These are phyloP conservation scores for Penaeus monodon DNA, from an alignment of 2,888 invertebrate species.

Conservation along the genomic window DNA sequence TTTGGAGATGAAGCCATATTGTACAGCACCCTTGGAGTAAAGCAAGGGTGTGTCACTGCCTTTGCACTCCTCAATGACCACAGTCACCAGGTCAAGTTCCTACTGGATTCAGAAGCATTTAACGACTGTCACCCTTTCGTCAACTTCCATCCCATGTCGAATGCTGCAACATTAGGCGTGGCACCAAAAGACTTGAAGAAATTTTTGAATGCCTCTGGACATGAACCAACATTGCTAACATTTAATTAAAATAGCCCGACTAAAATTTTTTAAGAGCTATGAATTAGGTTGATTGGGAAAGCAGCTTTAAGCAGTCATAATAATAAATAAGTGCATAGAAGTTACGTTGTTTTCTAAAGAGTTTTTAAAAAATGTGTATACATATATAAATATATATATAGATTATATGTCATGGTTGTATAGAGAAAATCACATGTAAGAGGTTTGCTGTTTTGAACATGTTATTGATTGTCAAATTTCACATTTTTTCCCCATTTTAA, in stretches of 20 bases:
- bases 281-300: not conserved
- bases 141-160: slow-evolving; percentile 69
- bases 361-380: too few species aligned
- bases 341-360: too few species aligned
- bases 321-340: too few species aligned
- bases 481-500: too few species aligned
- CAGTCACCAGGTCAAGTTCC: slow-evolving; percentile 67
- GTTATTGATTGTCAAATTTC: too few species aligned
- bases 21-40: slow-evolving; percentile 68
- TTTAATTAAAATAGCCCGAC: not conserved
- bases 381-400: too few species aligned
- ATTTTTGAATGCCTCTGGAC: slow-evolving; percentile 67
- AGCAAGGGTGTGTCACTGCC: slow-evolving; percentile 69
- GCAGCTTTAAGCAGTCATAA: too few species aligned
- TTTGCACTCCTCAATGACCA: slow-evolving; percentile 69
- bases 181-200: slow-evolving; percentile 66
- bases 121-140: slow-evolving; percentile 66
- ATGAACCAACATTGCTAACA: slow-evolving; percentile 55
- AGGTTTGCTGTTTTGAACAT: too few species aligned
- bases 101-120: slow-evolving; percentile 66
- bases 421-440: too few species aligned
- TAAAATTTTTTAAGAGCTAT: not conserved
- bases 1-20: slow-evolving; percentile 69
- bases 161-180: slow-evolving; percentile 68
- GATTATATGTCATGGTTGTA: too few species aligned